These are phyloP conservation scores for Chaetorhynchus papuensis DNA, from an alignment of 2,113 vertebrate species.

Conservation along the genomic window DNA sequence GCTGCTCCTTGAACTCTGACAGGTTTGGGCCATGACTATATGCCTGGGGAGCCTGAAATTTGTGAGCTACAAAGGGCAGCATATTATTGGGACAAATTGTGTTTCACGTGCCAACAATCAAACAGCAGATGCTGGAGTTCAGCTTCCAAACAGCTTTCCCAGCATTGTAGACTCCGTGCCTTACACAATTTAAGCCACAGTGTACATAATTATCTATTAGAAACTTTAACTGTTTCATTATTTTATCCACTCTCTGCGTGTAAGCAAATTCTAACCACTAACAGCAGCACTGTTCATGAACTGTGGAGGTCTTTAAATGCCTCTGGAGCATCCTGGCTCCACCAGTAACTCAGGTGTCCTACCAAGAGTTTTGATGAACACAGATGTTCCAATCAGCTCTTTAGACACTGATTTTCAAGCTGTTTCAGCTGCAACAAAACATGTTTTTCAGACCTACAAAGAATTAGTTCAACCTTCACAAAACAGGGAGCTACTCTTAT, in stretches of 20 bases:
- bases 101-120: not conserved
- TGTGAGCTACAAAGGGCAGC: not conserved
- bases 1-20: not conserved
- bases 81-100: not conserved
- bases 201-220: not conserved
- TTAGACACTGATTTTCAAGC: not conserved
- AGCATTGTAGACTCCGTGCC: rapidly evolving
- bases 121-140: not conserved
- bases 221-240: not conserved
- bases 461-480: not conserved
- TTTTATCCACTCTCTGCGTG: not conserved
- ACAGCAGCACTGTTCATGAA: not conserved
- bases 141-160: not conserved
- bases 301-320: not conserved
- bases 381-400: not conserved
- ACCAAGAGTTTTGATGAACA: not conserved
- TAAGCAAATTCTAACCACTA: not conserved
- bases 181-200: not conserved
- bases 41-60: not conserved
- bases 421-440: not conserved
- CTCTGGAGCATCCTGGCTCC: not conserved
- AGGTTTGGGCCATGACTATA: not conserved
- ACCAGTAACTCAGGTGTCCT: not conserved
- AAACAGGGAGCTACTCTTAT: not conserved
- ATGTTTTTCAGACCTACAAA: not conserved